These are phyloP conservation scores for Astropecten irregularis DNA, from an alignment of 53 echinoderm and acorn worm genomes.

Conservation along the genomic window DNA sequence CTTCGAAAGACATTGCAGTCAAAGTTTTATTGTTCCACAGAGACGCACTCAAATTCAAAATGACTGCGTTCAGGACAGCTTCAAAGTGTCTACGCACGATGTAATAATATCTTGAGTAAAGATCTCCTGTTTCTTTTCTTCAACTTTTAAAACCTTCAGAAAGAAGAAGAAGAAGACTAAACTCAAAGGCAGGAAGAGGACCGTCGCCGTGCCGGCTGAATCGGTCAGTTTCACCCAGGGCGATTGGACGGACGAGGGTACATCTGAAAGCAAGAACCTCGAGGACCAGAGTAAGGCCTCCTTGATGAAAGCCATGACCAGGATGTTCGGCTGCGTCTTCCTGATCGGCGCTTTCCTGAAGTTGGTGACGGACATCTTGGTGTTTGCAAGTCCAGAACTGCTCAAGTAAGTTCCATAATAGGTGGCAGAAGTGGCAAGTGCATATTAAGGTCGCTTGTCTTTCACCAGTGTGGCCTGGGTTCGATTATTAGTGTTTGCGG, in stretches of 20 bases:
- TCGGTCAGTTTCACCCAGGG: background rate
- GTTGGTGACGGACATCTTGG: conserved; percentile 73
- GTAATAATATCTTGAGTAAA: too few species aligned
- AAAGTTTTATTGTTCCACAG: too few species aligned
- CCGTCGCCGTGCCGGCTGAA: background rate
- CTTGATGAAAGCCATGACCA: conserved; percentile 64
- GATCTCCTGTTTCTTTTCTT: too few species aligned
- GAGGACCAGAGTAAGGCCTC: conserved; percentile 60
- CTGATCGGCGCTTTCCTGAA: conserved; percentile 74
- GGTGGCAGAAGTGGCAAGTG: too few species aligned
- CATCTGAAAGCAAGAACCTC: conserved; percentile 26
- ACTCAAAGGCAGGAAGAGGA: conserved; percentile 16
- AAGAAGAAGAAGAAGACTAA: background rate
- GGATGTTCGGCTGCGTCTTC: conserved; percentile 71
- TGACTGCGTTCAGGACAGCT: too few species aligned
- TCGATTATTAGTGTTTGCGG: too few species aligned
- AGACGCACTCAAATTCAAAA: too few species aligned
- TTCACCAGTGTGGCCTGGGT: too few species aligned
- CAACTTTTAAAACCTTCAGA: too few species aligned
- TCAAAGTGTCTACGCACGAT: too few species aligned
- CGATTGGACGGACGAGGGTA: background rate
- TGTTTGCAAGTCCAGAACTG: conserved; percentile 88
- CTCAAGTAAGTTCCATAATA: conserved; percentile 66
- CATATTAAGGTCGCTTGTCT: background rate
- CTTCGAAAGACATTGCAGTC: too few species aligned